phyloP scores from a whole-genome alignment of 2,888 invertebrate genomes.

The Hirudinaria manillensis region DNA sequence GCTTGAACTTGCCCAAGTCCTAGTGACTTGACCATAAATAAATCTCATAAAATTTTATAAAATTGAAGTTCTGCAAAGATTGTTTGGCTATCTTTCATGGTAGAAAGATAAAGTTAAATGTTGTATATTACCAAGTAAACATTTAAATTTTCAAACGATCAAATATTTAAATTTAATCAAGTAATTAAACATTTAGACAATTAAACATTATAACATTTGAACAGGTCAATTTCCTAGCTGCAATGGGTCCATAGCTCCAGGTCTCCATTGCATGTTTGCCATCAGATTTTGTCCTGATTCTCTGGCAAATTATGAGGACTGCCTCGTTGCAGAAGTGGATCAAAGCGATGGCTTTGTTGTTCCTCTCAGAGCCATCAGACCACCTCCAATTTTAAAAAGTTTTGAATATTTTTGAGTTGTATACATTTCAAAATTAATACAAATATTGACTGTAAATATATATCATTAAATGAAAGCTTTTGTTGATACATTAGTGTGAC shows the following conservation, averaged over 20 bases:
- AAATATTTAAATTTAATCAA: neutral
- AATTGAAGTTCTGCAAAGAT: no score
- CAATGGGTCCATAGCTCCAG: slow-evolving; percentile 18
- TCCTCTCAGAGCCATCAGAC: slow-evolving; percentile 18
- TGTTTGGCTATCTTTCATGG: no score
- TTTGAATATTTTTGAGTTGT: neutral
- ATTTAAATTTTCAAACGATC: slow-evolving; percentile 1
- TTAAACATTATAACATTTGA: no score
- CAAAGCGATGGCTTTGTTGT: neutral
- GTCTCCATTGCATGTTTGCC: slow-evolving; percentile 24
- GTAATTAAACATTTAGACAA: neutral
- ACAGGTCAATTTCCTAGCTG: slow-evolving; percentile 26
- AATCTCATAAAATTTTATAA: no score
- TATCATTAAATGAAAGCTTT: no score
- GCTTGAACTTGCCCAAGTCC: no score
- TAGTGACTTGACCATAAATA: no score
- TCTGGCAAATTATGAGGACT: slow-evolving; percentile 12
- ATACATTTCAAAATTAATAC: neutral
- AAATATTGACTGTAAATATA: no score
- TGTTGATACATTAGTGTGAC: no score
- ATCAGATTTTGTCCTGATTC: slow-evolving; percentile 25
- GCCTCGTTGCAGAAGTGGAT: slow-evolving; percentile 13
- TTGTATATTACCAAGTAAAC: neutral
- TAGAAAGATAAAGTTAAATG: no score
- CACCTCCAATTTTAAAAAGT: slow-evolving; percentile 17